These are phyloP conservation scores for Vulpes vulpes DNA, from an alignment of 2,113 vertebrate species.

Conservation along the genomic window DNA sequence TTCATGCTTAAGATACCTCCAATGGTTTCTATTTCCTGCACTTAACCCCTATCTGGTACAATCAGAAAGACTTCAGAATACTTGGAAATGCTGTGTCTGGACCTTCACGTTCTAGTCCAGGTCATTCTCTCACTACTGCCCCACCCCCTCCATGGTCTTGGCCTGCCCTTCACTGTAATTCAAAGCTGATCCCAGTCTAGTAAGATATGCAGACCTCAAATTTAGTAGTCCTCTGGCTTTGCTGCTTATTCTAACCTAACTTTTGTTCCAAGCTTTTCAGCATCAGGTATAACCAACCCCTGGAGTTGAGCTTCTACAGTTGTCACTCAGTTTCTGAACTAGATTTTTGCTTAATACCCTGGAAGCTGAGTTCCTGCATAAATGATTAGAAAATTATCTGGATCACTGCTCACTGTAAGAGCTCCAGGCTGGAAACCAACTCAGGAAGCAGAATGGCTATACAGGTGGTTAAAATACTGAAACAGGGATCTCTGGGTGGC, in stretches of 20 bases:
- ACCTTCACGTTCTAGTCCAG: not conserved
- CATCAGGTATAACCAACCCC: not conserved
- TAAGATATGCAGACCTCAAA: not conserved
- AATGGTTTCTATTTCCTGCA: constrained; percentile 20
- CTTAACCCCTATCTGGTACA: not conserved
- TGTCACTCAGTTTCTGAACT: constrained; percentile 19
- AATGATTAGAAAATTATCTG: not conserved
- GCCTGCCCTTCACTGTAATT: not conserved
- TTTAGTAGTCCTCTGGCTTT: not conserved
- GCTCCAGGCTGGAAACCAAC: not conserved
- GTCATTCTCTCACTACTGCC: not conserved
- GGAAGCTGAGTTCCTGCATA: not conserved
- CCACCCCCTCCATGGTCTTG: not conserved
- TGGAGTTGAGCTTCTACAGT: constrained; percentile 4
- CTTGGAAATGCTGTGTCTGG: not conserved
- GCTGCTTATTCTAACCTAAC: not conserved
- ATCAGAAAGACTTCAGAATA: not conserved
- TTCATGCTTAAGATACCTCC: constrained; percentile 21
- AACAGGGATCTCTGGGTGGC: not conserved
- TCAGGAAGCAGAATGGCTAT: not conserved
- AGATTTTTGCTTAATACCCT: not conserved
- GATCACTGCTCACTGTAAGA: not conserved
- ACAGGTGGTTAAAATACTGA: not conserved
- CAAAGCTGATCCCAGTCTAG: not conserved
- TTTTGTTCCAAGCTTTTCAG: not conserved